Evolutionary conservation across 2,113 vertebrate species (phyloP), one percentile per base, ranked within the genome.

Genomic region (Psittacus erithacus): DNA sequence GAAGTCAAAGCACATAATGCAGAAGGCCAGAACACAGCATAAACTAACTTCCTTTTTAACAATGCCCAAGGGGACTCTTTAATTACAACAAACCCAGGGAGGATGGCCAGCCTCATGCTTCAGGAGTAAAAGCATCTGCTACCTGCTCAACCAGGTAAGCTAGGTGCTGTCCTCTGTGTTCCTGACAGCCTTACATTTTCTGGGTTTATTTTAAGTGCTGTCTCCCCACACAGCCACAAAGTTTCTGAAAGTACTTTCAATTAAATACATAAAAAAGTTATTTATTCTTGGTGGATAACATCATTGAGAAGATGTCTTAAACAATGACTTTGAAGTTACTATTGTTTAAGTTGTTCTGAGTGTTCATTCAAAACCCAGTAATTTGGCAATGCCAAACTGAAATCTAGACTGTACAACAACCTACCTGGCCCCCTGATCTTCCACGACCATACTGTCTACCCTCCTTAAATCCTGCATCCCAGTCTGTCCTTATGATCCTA

Each of bases 401-500:
- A 47, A 20, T 43, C 13, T 12, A 75, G 29, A 4, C 27, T 24
- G 24, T 25, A 35, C 6, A 90, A 43, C 22, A 90, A 96, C 97
- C 65, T 93, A 99, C 99, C 98, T 99, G 99, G 12, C 99, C 99
- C 39, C 99, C 99, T 35, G 99, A 98, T 93, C 98, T 98, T 62
- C 99, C 99, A 7, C 98, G 98, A 10, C 99, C 99, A 8, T 98
- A 99, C 90, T 99, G 99, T 43, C 99, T 95, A 13, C 98, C 99
- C 88, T 99, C 99, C 84, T 98, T 98, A 92, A 99, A 99, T 39
- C 99, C 99, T 2, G 98, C 98, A 52, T 99, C 99, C 99, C 99
- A 99, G 96, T 99, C 99, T 28, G 98, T 99, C 88, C 99, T 98
- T 95, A 99, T 99, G 93, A 99, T 98, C 6, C 99, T 97, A 71